Conservation (phyloP, 2,888 invertebrate genomes). For the Gonocerus acuteangulatus region DNA sequence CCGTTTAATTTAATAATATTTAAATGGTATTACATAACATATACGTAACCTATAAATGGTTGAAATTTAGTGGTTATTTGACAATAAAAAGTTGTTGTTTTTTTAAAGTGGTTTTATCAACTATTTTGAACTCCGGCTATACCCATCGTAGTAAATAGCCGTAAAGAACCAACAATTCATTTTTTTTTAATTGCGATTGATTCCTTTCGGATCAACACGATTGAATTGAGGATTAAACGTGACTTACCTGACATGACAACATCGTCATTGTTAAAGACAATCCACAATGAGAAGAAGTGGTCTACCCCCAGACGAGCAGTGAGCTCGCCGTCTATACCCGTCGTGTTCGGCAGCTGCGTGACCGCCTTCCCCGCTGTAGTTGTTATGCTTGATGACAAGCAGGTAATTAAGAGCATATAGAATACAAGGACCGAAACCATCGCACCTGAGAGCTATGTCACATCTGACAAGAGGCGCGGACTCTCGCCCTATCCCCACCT, state of each 20-base stretch:
- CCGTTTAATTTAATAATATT: too few relatives aligned
- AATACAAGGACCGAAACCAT: not conserved
- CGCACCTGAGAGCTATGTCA: not conserved
- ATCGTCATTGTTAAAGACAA: constrained; percentile 49
- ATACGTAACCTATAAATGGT: too few relatives aligned
- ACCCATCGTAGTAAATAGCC: too few relatives aligned
- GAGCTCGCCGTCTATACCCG: constrained; percentile 48
- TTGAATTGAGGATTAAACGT: too few relatives aligned
- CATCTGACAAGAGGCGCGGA: not conserved
- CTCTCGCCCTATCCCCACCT: not conserved
- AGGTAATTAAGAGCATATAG: constrained; percentile 3
- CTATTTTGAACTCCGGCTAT: too few relatives aligned
- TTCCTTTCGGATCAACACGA: too few relatives aligned
- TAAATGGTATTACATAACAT: too few relatives aligned
- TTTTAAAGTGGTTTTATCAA: too few relatives aligned
- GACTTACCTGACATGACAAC: constrained; percentile 38
- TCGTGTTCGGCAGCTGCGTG: constrained; percentile 46
- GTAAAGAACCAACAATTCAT: too few relatives aligned
- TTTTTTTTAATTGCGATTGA: too few relatives aligned
- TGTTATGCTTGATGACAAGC: not conserved
- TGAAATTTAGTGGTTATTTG: too few relatives aligned
- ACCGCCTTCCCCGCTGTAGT: not conserved
- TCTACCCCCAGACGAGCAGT: constrained; percentile 48
- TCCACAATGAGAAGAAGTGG: constrained; percentile 49
- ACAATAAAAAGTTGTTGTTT: too few relatives aligned